phyloP scores from a whole-genome alignment of 2,113 vertebrate genomes.

The Limanda limanda region DNA sequence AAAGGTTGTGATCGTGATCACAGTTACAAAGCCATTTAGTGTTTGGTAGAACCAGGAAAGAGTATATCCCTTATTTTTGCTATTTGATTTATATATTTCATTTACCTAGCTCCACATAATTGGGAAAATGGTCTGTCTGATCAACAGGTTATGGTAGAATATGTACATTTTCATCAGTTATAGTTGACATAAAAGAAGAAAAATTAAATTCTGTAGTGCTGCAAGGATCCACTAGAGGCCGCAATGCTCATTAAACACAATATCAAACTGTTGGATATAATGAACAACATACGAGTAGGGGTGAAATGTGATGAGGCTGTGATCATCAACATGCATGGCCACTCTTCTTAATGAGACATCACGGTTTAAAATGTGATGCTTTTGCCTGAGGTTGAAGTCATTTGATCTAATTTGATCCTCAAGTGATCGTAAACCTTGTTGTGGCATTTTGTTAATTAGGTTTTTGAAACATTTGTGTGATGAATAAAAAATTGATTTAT shows the following conservation, averaged over 20 bases:
- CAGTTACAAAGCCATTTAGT: neutral
- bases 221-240: neutral
- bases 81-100: neutral
- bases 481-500: no score
- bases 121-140: neutral
- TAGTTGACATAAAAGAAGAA: neutral
- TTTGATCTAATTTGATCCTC: neutral
- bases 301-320: no score
- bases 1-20: neutral
- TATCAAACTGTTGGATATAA: neutral
- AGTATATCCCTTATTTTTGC: neutral
- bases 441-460: neutral
- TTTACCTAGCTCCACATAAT: no score
- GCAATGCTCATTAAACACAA: neutral
- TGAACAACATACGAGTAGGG: neutral
- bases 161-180: neutral
- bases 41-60: neutral
- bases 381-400: neutral
- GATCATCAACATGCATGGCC: no score
- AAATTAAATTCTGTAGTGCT: neutral
- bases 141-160: neutral
- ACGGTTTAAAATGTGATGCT: no score
- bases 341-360: no score
- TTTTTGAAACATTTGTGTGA: no score
- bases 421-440: neutral